Percentiles rank a stretch among this genome's conserved stretches.
Evolutionary conservation across 2,113 vertebrate species (phyloP).

Genomic region (Brienomyrus longianalis): DNA sequence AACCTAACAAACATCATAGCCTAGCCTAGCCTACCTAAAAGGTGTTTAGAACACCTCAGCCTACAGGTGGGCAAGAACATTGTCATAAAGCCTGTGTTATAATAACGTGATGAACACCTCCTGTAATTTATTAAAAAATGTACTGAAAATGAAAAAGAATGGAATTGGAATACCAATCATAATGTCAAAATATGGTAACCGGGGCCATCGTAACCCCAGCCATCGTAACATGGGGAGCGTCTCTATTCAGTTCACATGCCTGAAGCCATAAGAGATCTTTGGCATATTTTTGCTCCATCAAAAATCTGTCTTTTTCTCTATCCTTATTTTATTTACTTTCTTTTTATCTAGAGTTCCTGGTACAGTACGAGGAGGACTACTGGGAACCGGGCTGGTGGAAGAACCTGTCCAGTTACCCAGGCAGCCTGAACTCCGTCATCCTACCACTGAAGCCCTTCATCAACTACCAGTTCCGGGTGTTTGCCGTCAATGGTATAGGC

Average conservation of each 20-base stretch:
- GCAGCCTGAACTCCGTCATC: constrained; percentile 76
- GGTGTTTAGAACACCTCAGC: too few species aligned
- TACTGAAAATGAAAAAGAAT: too few species aligned
- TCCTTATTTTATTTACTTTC: neutral
- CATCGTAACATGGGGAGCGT: too few species aligned
- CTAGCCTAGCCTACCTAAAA: too few species aligned
- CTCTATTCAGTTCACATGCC: neutral
- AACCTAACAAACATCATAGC: too few species aligned
- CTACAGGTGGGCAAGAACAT: too few species aligned
- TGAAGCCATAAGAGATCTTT: neutral
- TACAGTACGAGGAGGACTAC: constrained; percentile 88
- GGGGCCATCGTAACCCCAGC: too few species aligned
- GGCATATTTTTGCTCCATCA: neutral
- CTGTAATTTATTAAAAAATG: too few species aligned
- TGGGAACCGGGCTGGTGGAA: constrained; percentile 78
- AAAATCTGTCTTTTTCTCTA: neutral
- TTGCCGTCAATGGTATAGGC: constrained; percentile 82
- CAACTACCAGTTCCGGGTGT: constrained; percentile 88
- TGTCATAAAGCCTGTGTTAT: too few species aligned
- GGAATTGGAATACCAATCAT: too few species aligned
- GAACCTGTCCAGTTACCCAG: constrained; percentile 81
- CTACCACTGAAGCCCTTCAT: constrained; percentile 81
- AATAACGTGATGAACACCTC: too few species aligned
- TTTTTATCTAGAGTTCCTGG: constrained; percentile 66
- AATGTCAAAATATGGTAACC: too few species aligned